These are phyloP conservation scores for Lanistes nyassanus DNA, from an alignment of 1,140 invertebrate genomes.

Conservation along the genomic window DNA sequence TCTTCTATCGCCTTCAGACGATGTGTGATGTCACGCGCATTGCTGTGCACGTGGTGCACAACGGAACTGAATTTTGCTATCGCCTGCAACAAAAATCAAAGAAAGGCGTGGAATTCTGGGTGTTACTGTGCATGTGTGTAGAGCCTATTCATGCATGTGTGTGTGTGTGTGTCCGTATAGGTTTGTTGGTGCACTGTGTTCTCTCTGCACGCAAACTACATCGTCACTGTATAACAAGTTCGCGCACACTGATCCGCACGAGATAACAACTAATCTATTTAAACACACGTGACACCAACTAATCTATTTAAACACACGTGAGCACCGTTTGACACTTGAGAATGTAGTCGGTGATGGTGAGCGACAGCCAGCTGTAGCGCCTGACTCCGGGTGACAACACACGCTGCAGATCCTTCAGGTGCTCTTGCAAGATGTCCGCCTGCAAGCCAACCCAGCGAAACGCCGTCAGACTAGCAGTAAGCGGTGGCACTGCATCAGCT, in stretches of 20 bases:
- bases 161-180: background rate
- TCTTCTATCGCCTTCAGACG: conserved; percentile 42
- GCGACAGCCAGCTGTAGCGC: conserved; percentile 82
- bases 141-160: background rate
- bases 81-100: conserved; percentile 27
- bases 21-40: conserved; percentile 73
- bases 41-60: conserved; percentile 77
- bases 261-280: too few species aligned
- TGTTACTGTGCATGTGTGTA: conserved; percentile 2
- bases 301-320: too few species aligned
- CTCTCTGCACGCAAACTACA: too few species aligned
- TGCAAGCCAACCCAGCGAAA: conserved; percentile 26
- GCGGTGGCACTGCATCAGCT: too few species aligned
- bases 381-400: conserved; percentile 80
- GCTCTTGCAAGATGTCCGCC: conserved; percentile 53
- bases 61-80: conserved; percentile 70
- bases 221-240: too few species aligned
- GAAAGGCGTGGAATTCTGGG: background rate
- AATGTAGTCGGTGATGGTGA: conserved; percentile 79
- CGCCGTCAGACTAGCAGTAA: background rate
- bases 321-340: conserved; percentile 67
- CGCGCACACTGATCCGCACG: too few species aligned
- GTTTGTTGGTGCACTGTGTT: too few species aligned
- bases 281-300: too few species aligned
- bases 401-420: conserved; percentile 77